Base-by-base conservation (phyloP, 2,797 vertebrate genomes). In the Naso thynnoides region DNA sequence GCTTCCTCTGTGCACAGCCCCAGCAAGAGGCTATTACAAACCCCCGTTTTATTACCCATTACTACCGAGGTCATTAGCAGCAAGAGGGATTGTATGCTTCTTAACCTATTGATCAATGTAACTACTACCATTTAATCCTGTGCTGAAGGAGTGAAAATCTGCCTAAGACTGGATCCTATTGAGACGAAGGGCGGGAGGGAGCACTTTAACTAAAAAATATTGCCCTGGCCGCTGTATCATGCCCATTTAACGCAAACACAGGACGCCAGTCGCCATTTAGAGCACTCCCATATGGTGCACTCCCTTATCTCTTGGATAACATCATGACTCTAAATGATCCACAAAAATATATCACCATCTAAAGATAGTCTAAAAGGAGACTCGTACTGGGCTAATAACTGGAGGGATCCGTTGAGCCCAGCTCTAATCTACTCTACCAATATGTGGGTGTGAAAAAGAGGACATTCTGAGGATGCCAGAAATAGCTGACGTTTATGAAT, bases 21-120 rank as follows among this genome's bases (percentile, higher is more conserved):
- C 93, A 92, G 94, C 74, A 85, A 95, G 94, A 95, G 94, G 92
- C 97, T 95, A 96, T 98, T 97, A 98, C 92, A 95, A 94, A 86
- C 93, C 95, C 91, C 95, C 95, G 94, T 95, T 98, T 99, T 98
- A 99, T 97, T 98, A 97, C 95, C 96, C 97, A 97, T 98, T 98
- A 98, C 97, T 95, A 96, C 94, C 90, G 96, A 98, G 97, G 97
- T 99, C 97, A 98, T 99, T 99, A 99, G 96, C 96, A 92, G 96
- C 94, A 94, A 97, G 97, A 98, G 95, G 97, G 96, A 98, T 97
- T 96, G 97, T 95, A 94, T 94, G 90, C 94, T 96, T 97, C 96
- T 97, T 99, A 98, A 99, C 97, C 97, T 99, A 99, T 98, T 98
- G 98, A 99, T 99, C 97, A 98, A 94, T 94, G 94, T 96, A 98